Base-by-base conservation (phyloP, 2,888 invertebrate genomes). In the Branchellion lobata region DNA sequence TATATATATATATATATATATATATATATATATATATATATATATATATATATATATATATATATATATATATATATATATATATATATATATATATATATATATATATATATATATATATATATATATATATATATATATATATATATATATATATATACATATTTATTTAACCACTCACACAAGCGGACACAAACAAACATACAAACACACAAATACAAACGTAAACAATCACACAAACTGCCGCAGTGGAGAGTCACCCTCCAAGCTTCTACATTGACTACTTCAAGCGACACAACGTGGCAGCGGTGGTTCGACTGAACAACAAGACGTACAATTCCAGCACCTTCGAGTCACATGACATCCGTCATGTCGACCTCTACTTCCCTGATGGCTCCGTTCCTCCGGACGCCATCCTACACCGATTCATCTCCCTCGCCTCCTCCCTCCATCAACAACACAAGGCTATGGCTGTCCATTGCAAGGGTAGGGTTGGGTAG, bases 381-480 rank as follows among this genome's bases (percentile, higher is more conserved):
- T 97, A 96, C 90, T 97, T 99, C 87, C 92, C 94, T 76, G 99
- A 99, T 87, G 99, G 99, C 0, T 94, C 94, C 53, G 94, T 94
- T 71, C 99, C 99, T 0, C 93, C 93, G 79, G 94, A 94, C 87
- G 90, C 91, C 82, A 96, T 99, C 83, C 91, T 98, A 82, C 91
- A 92, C 84, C 91, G 93, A 86, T 99, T 99, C 88, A 89, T 99
- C 79, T 90, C 91, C 84, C 92, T 96, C 74, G 91, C 93, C 82
- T 98, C 99, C 88, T 91, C 90, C 57, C 92, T 94, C 0, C 57
- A 65, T 1, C 18, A 18, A 11, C 1, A 21, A 24, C 91, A 91
- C 83, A 98, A 97, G 27, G 96, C 93, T 74, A 91, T 99, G 53
- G 98, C 98, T 73, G 94, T 99, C 57, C 98, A 99, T 88, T 99